Evolutionary conservation across 2,888 invertebrate genomes (phyloP).

Genomic region (Andrena chrysosceles): DNA sequence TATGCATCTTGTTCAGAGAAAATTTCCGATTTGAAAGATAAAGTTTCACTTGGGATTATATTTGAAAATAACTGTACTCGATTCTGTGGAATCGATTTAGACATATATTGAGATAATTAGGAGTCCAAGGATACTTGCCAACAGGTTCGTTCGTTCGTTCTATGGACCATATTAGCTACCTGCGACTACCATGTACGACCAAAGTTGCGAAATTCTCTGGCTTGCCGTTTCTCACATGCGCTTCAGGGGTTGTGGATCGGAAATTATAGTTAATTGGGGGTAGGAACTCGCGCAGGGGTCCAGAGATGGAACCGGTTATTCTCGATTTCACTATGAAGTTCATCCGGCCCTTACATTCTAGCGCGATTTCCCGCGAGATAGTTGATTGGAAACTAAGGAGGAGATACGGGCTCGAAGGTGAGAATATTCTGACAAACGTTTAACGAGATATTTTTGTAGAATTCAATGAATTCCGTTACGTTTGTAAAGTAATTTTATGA

Average conservation of each 20-base stretch:
- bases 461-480: not conserved
- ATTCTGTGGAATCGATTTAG: not conserved
- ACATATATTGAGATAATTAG: not conserved
- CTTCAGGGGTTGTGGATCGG: conserved; percentile 41
- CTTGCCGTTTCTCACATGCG: conserved; percentile 24
- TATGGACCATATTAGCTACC: not conserved
- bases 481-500: not conserved
- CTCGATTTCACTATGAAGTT: conserved; percentile 37
- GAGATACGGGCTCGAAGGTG: not conserved
- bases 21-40: no score
- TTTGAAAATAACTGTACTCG: not conserved
- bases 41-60: no score
- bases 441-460: not conserved
- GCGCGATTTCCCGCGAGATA: conserved; percentile 14
- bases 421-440: conserved; percentile 18
- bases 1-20: no score
- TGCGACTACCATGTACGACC: conserved; percentile 23
- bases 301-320: conserved; percentile 39
- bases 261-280: conserved; percentile 59
- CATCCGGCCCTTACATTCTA: conserved; percentile 10
- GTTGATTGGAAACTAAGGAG: conserved; percentile 19
- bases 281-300: conserved; percentile 33
- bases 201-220: conserved; percentile 44
- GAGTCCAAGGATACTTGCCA: not conserved
- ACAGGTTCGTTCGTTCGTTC: conserved; percentile 16